Evolutionary conservation across 2,797 vertebrate species (phyloP), one percentile per base, ranked within the genome.

Genomic region (Onychomys arenicola): DNA sequence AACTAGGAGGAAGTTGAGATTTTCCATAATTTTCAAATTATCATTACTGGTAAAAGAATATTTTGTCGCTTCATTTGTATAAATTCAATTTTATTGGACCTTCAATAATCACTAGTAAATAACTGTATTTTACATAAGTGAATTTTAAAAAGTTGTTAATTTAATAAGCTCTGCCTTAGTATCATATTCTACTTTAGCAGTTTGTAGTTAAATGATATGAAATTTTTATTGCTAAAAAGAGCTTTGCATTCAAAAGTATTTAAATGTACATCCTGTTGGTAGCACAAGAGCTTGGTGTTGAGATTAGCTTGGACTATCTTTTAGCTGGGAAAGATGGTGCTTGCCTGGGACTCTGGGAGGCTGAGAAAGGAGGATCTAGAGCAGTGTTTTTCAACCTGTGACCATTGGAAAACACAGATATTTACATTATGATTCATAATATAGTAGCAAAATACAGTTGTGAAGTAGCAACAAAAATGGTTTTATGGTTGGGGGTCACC

Each of bases 61-160:
- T 55, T 93, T 85, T 94, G 34, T 61, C 76, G 17, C 73, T 94
- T 69, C 25, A 77, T 59, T 61, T 52, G 11, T 43, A 88, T 6
- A 78, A 85, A 17, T 89, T 78, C 23, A 96, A 78, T 1, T 55
- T 86, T 69, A 87, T 80, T 46, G 77, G 37, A 9, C 7, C 90
- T 85, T 92, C 73, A 83, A 40, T 92, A 6, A 87, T 21, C 16
- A 12, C 89, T 40, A 80, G 17, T 90, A 92, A 84, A 89, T 32
- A 84, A 87, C 32, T 40, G 49, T 16, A 86, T 91, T 89, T 94
- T 82, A 87, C 73, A 5, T 63, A 88, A 89, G 37, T 71, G 1
- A 88, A 78, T 67, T 27, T 92, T 94, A 61, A 49, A 88, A 96
- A 89, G 75, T 9, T 49, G 8, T 75, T 91, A 83, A 89, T 92